Base-by-base conservation (phyloP, 2,113 vertebrate species). In the Rhizomys pruinosus region DNA sequence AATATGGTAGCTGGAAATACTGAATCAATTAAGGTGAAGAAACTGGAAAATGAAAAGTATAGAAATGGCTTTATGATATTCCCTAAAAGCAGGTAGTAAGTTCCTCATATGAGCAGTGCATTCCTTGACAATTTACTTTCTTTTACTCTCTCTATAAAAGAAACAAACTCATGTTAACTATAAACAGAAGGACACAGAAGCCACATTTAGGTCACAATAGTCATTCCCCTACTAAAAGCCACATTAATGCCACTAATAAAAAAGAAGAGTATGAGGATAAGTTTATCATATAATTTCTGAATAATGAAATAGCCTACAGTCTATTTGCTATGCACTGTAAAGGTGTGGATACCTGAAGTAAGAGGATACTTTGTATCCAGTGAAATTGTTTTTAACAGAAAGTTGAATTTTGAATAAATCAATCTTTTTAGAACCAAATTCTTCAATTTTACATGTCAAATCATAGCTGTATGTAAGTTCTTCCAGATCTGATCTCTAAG, bases 401-500 rank as follows among this genome's bases (percentile, higher is more conserved):
- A 85, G 61, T 74, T 92, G 34, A 71, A 78, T 87, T 93, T 32
- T 72, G 34, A 93, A 80, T 82, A 89, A 93, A 95, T 73, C 22
- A 89, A 1, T 87, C 69, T 91, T 90, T 92, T 55, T 12, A 39
- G 71, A 47, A 76, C 10, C 81, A 0, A 57, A 7, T 2, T 37
- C 52, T 13, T 42, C 20, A 90, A 44, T 73, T 96, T 92, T 34
- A 89, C 7, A 63, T 66, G 27, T 87, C 57, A 64, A 94, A 91
- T 93, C 20, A 37, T 42, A 78, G 13, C 69, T 23, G 29, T 80
- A 63, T 34, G 66, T 78, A 89, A 92, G 74, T 69, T 34, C 42
- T 13, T 94, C 29, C 32, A 90, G 32, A 72, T 12, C 20, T 87
- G 63, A 52, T 69, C 17, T 73, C 34, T 61, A 91, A 79, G 74